Evolutionary conservation across 2,113 vertebrate species (phyloP), one percentile per base, ranked within the genome.

Genomic region (Antidorcas marsupialis): DNA sequence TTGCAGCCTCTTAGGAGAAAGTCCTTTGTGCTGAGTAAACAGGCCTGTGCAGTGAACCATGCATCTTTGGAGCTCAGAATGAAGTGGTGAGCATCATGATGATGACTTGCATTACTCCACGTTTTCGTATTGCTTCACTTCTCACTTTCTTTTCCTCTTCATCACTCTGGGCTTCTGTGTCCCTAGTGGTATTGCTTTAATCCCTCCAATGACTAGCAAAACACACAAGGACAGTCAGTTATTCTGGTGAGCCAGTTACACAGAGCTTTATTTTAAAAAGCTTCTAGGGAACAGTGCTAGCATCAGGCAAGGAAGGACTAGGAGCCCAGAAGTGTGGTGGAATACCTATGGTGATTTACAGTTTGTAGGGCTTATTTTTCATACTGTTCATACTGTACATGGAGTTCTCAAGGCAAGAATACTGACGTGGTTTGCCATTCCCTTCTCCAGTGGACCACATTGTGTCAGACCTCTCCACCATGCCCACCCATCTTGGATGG

Each of bases 201-300:
- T 90, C 95, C 60, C 95, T 94, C 93, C 94, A 86, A 52, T n/a
- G 87, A 87, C 84, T 84, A 82, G 59, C 91, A 55, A 82, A 47
- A 0, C 6, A 15, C 55, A 81, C 88, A 95, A 64, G 95, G 95
- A 30, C 45, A 81, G 89, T 95, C 57, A 74, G 78, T 96, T 81
- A 97, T 91, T 96, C 95, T 88, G 76, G 79, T 55, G 64, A 30
- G 3, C 62, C 67, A 76, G 79, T 84, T 95, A 93, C 92, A 85
- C 28, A 96, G 95, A 92, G 55, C 30, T 89, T 91, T 57, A 92
- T 83, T 89, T 95, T 91, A 81, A 96, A 39, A 92, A 96, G 57
- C 21, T 78, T 95, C 57, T 27, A 5, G 25, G 23, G 82, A 84
- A n/a, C 3, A 81, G 45, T 8, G 39, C 36, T 92, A n/a, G 21